Base-by-base conservation (phyloP, 2,113 vertebrate species). In the Monarcha castaneiventris region DNA sequence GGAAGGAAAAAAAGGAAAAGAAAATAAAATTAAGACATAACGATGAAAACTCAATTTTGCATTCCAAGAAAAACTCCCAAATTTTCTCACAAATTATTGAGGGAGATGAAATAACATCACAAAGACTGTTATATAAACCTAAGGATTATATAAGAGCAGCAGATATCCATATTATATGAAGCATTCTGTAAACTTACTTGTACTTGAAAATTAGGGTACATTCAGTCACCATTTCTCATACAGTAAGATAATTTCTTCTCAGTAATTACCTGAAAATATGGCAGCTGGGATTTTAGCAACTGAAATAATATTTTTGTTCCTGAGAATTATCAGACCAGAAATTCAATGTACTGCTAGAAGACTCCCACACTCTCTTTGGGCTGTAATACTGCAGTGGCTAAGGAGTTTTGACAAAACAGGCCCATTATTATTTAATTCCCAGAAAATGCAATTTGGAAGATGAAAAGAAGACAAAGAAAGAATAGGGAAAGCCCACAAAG, bases 191-290 rank as follows among this genome's bases (percentile, higher is more conserved):
- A 94, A 91, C 21, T 68, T 56, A 79, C 44, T 80, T 43, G 26
- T 43, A 85, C 48, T 62, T 83, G 80, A 89, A 92, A 95, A 93
- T 74, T n/a, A 56, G 69, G 75, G 68, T 91, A 92, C 29, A 48
- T 76, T 84, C 51, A 78, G 59, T 55, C 61, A 71, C 59, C 51
- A 68, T 58, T 89, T 95, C 30, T 66, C 51, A 82, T 41, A 81
- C 3, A 80, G 43, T 52, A 84, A 91, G 37, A 61, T n/a, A 43
- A 25, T 59, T 83, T 92, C 93, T 88, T 22, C 37, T 54, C 25
- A 94, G 87, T 74, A 97, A 97, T 90, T 96, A 94, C 67, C 56
- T 96, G 79, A 88, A 96, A 96, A 96, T 72, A 92, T 29, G 43
- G 92, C 84, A 95, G 86, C 27, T 84, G 85, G 79, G 84, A 97